phyloP scores from a whole-genome alignment of 2,888 invertebrate species.

The Seira musarum region DNA sequence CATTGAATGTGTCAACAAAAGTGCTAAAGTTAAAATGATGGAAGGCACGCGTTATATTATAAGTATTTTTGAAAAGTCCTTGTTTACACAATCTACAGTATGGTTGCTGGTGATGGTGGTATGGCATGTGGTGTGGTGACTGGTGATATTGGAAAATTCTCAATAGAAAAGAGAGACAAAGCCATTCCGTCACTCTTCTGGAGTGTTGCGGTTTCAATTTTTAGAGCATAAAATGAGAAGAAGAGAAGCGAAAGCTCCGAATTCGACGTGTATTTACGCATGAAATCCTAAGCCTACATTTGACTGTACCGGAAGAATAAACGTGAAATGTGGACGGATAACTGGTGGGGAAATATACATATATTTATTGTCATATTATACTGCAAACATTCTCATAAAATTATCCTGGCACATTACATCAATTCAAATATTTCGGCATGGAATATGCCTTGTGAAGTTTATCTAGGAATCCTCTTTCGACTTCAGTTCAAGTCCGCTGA shows the following conservation, averaged over 20 bases:
- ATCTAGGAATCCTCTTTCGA: neutral
- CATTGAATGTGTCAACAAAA: conserved; percentile 14
- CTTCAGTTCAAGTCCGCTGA: neutral
- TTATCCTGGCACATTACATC: conserved; percentile 7
- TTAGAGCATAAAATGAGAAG: conserved; percentile 16
- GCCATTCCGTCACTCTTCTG: neutral
- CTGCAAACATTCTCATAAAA: conserved; percentile 17
- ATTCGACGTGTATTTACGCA: conserved; percentile 10
- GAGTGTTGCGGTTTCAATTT: conserved; percentile 28
- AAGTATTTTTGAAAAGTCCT: neutral
- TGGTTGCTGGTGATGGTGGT: neutral
- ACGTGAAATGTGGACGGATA: conserved; percentile 24
- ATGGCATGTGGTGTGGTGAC: neutral
- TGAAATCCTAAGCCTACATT: neutral
- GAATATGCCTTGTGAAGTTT: neutral
- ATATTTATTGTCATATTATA: conserved; percentile 1
- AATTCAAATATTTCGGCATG: neutral
- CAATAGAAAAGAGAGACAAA: neutral
- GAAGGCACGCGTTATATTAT: conserved; percentile 6
- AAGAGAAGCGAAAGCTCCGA: conserved; percentile 1
- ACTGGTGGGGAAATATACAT: conserved; percentile 9
- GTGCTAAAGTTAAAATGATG: conserved; percentile 13
- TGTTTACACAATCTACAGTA: neutral
- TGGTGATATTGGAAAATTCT: neutral
- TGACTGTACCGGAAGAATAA: conserved; percentile 26